Evolutionary conservation across 2,113 vertebrate genomes (phyloP).

Genomic region (Erythrolamprus reginae): DNA sequence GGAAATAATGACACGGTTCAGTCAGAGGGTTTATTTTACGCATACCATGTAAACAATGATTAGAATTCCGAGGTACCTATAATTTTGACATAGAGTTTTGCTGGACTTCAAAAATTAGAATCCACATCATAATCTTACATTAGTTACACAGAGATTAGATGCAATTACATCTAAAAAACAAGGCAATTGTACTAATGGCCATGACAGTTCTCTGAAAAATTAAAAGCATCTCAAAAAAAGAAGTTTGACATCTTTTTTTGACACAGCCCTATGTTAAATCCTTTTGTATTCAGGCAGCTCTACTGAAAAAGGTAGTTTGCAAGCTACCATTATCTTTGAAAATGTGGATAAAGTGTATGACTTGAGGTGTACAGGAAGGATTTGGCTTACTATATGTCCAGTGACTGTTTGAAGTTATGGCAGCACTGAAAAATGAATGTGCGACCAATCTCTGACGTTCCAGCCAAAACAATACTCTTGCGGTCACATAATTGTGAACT

Average conservation of each 20-base stretch:
- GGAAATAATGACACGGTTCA: accelerated
- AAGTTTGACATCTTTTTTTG: not conserved
- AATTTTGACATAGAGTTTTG: not conserved
- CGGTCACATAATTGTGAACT: not conserved
- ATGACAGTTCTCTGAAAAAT: not conserved
- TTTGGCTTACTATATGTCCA: not conserved
- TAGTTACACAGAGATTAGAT: not conserved
- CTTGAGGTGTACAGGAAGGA: not conserved
- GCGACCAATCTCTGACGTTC: not conserved
- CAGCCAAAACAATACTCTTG: not conserved
- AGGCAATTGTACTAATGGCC: not conserved
- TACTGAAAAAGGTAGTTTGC: not conserved
- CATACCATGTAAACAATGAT: not conserved
- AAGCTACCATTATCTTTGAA: not conserved
- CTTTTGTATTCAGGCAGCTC: not conserved
- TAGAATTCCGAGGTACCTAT: not conserved
- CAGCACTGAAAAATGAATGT: not conserved
- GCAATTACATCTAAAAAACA: not conserved
- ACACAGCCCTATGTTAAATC: not conserved
- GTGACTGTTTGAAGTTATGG: not conserved
- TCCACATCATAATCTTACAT: not conserved
- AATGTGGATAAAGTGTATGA: not conserved
- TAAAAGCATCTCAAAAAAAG: not conserved
- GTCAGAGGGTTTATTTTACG: not conserved
- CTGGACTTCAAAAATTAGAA: not conserved